Conservation (phyloP, 2,113 vertebrate species). For the Caranx melampygus region DNA sequence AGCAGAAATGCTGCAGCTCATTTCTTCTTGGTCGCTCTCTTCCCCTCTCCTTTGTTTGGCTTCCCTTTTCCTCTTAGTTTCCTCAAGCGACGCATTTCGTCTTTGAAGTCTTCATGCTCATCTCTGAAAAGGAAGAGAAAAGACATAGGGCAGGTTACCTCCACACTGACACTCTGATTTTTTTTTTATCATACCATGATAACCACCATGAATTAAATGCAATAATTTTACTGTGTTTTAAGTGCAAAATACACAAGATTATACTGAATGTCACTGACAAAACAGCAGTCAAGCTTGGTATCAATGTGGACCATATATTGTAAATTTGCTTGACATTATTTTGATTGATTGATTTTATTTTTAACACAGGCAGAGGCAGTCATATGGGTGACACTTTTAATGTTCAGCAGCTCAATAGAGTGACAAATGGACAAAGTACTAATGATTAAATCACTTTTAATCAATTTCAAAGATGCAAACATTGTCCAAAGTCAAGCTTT, state of each 20-base stretch:
- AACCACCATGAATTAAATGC: no score
- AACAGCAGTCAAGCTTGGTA: no score
- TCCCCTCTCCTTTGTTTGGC: conserved; percentile 96
- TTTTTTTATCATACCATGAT: no score
- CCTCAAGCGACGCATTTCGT: conserved; percentile 92
- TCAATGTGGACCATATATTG: no score
- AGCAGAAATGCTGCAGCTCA: conserved; percentile 58
- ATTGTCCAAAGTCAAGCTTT: background rate
- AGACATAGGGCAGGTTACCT: background rate
- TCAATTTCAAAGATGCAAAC: background rate
- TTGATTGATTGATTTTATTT: no score
- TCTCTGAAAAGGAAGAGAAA: conserved; percentile 83
- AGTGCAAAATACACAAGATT: no score
- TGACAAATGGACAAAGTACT: background rate
- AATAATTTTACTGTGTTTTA: no score
- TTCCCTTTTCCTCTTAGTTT: conserved; percentile 94
- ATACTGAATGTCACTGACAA: no score
- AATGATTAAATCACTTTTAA: background rate
- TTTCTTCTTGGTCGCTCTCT: conserved; percentile 91
- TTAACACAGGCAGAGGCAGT: no score
- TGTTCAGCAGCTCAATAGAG: background rate
- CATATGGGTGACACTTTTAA: background rate
- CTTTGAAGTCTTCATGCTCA: conserved; percentile 96
- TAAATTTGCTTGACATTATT: no score
- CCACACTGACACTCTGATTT: no score